Evolutionary conservation across 2,888 invertebrate species (phyloP).

Genomic region (Sinotaia quadrata): DNA sequence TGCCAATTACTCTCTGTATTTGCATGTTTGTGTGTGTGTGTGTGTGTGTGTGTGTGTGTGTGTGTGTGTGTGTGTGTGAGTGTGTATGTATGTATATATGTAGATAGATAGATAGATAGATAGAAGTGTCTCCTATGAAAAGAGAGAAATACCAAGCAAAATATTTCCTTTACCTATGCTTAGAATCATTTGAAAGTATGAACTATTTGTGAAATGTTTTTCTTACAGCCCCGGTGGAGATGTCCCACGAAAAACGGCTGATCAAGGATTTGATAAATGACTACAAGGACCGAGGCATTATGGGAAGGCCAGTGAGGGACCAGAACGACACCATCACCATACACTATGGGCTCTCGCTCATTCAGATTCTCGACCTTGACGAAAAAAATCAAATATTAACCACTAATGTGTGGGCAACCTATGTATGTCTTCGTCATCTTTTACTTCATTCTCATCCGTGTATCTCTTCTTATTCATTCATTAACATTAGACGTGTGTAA

Average conservation of each 20-base stretch:
- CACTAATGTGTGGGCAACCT: constrained; percentile 71
- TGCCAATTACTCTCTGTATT: background rate
- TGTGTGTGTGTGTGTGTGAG: background rate
- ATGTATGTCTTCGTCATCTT: constrained; percentile 68
- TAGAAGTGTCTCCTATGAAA: background rate
- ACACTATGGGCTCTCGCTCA: constrained; percentile 68
- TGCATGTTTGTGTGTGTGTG: background rate
- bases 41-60: background rate
- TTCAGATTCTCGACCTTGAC: constrained; percentile 72
- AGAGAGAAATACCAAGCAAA: background rate
- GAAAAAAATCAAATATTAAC: constrained; percentile 72
- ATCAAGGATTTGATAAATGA: constrained; percentile 66
- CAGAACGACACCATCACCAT: constrained; percentile 67
- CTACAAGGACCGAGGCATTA: constrained; percentile 66
- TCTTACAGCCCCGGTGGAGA: constrained; percentile 57
- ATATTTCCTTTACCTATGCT: background rate
- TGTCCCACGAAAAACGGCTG: constrained; percentile 70
- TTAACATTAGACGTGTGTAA: no score
- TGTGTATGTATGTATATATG: background rate
- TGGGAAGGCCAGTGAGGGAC: constrained; percentile 69
- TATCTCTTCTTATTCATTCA: no score
- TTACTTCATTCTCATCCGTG: no score
- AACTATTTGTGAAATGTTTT: background rate
- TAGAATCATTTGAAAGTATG: background rate
- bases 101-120: no score